Conservation (phyloP, 2,888 invertebrate genomes). For the Gibbula magus region DNA sequence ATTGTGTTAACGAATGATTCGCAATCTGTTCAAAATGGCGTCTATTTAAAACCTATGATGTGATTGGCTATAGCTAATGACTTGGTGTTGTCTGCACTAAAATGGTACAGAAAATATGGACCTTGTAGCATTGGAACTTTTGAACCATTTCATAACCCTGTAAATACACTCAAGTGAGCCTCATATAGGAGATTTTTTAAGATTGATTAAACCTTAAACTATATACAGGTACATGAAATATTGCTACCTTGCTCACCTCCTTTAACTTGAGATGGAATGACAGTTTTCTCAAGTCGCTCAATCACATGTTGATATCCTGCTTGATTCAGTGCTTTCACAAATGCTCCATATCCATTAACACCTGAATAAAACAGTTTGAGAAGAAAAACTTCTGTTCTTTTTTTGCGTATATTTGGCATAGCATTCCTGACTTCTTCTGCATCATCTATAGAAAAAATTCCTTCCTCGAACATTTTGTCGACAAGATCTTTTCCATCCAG, state of each 20-base stretch:
- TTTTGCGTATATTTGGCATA: conserved; percentile 17
- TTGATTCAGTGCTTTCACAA: conserved; percentile 11
- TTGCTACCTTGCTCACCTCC: neutral
- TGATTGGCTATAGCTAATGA: too few relatives aligned
- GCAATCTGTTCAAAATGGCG: too few relatives aligned
- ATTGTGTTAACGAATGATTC: too few relatives aligned
- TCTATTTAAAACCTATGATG: too few relatives aligned
- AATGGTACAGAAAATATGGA: too few relatives aligned
- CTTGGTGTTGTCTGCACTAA: too few relatives aligned
- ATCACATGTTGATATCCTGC: conserved; percentile 23
- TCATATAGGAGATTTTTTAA: too few relatives aligned
- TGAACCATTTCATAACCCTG: too few relatives aligned
- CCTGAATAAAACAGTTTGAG: conserved; percentile 22
- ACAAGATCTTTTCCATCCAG: conserved; percentile 22
- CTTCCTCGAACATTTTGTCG: conserved; percentile 15
- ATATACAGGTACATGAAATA: too few relatives aligned
- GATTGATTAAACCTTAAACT: too few relatives aligned
- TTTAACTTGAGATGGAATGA: neutral
- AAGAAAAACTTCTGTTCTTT: neutral
- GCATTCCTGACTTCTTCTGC: conserved; percentile 25
- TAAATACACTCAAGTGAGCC: too few relatives aligned
- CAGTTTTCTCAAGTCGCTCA: conserved; percentile 4
- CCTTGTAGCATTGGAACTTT: too few relatives aligned
- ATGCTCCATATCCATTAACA: conserved; percentile 20
- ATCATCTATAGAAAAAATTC: conserved; percentile 22